phyloP scores from a whole-genome alignment of 1,140 invertebrate genomes.

The Calliopsis andreniformis region DNA sequence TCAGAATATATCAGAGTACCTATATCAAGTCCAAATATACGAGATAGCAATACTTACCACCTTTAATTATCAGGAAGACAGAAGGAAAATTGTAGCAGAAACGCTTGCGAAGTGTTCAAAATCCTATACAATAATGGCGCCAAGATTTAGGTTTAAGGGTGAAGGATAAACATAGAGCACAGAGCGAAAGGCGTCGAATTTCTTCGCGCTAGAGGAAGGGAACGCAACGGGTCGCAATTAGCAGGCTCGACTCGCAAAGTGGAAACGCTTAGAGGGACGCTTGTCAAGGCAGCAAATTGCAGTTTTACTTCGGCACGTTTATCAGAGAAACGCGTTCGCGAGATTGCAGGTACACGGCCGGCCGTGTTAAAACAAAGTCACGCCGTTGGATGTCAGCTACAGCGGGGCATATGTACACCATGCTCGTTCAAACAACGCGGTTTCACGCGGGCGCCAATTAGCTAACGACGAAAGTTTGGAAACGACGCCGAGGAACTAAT shows the following conservation, averaged over 20 bases:
- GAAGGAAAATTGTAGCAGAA: no score
- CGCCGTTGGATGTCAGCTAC: conserved; percentile 48
- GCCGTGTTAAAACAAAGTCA: conserved; percentile 39
- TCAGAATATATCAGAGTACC: not conserved
- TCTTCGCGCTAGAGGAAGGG: not conserved
- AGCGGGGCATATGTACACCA: conserved; percentile 60
- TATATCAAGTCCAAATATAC: not conserved
- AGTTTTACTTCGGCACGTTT: conserved; percentile 60
- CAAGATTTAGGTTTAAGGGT: no score
- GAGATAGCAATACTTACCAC: no score
- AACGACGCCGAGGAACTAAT: conserved; percentile 73
- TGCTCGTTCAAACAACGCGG: conserved; percentile 68
- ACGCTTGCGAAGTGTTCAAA: no score
- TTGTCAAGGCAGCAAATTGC: conserved; percentile 49
- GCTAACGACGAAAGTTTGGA: conserved; percentile 77
- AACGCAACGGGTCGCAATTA: conserved; percentile 25
- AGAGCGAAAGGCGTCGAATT: conserved; percentile 1
- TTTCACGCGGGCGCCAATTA: conserved; percentile 73
- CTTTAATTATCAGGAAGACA: no score
- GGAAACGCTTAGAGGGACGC: conserved; percentile 17
- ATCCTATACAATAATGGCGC: no score
- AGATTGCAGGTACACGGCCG: conserved; percentile 42
- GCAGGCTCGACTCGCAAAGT: conserved; percentile 23
- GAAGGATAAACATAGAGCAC: no score
- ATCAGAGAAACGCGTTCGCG: conserved; percentile 20